A percentile compares a stretch with the other conserved stretches of the same genome.
These are phyloP conservation scores for Gallinago nigripennis DNA, from an alignment of 2,797 vertebrate genomes.

Conservation along the genomic window DNA sequence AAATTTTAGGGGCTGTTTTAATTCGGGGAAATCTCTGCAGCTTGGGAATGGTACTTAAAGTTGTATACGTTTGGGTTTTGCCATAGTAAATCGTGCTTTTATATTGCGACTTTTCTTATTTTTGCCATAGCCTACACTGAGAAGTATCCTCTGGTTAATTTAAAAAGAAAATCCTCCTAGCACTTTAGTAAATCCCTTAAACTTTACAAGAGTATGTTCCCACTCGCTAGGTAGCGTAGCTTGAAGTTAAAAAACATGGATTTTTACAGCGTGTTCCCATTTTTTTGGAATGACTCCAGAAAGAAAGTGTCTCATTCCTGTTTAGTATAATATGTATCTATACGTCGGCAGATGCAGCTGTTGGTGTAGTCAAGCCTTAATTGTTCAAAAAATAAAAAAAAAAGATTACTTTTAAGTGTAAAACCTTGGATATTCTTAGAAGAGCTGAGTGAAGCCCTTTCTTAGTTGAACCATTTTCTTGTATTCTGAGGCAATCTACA, in stretches of 20 bases:
- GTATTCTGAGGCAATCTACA: neutral
- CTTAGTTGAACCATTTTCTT: neutral
- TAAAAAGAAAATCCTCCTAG: neutral
- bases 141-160: neutral
- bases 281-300: constrained; percentile 15
- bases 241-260: neutral
- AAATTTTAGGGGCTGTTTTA: neutral
- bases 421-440: constrained; percentile 3
- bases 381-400: neutral
- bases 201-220: neutral
- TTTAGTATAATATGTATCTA: neutral
- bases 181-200: constrained; percentile 1
- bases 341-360: neutral
- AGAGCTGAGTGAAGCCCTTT: constrained; percentile 3
- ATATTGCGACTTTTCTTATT: neutral
- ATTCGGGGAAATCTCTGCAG: neutral
- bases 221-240: neutral
- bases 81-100: neutral
- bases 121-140: neutral
- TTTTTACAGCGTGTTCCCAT: neutral
- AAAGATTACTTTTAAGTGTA: neutral
- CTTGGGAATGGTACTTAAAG: neutral
- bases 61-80: neutral
- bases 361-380: constrained; percentile 1
- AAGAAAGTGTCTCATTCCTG: neutral